Evolutionary conservation across 2,888 invertebrate genomes (phyloP), one percentile per base, ranked within the genome.

Genomic region (Andrena bicolor): DNA sequence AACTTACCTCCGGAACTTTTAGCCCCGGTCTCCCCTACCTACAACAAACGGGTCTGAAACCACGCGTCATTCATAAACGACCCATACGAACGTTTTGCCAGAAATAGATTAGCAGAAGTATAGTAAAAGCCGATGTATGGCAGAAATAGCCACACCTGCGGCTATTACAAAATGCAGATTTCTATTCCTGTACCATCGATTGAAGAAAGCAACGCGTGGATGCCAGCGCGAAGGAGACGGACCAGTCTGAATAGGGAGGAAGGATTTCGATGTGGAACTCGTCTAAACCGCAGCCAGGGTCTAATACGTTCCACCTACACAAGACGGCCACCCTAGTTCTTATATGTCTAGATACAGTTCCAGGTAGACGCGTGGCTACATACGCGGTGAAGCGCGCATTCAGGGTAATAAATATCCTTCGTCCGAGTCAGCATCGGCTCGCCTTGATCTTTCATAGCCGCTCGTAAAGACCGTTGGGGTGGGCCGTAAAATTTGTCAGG

Each of bases 361-460:
- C 71, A 66, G 70, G 70, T 76, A 73, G 61, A 66, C 72, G 28
- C 76, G 60, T 60, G 70, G 60, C 63, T 72, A 74, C 66, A 60
- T 56, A 76, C 76, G 64, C 69, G 65, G 32, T 61, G 76, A 60
- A 76, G 81, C 80, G 72, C 72, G 83, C 85, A 89, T 85, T 83
- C 87, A 76, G 88, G 87, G 89, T 90, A 92, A 92, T 92, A 92
- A 92, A 92, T 92, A 90, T 91, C 88, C 90, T 88, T 90, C 87
- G 88, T 80, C 83, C 89, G 87, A 86, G 88, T 89, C 88, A 90
- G 89, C 88, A 88, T 90, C 89, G 89, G 89, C 88, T 85, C 88
- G 88, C 91, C 56, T 91, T 91, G 91, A 91, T 92, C 91, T 91
- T 91, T 91, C 91, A 89, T 88, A 89, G 90, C 85, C 89, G 90